phyloP scores from a whole-genome alignment of 2,797 vertebrate genomes.

The Falco naumanni region DNA sequence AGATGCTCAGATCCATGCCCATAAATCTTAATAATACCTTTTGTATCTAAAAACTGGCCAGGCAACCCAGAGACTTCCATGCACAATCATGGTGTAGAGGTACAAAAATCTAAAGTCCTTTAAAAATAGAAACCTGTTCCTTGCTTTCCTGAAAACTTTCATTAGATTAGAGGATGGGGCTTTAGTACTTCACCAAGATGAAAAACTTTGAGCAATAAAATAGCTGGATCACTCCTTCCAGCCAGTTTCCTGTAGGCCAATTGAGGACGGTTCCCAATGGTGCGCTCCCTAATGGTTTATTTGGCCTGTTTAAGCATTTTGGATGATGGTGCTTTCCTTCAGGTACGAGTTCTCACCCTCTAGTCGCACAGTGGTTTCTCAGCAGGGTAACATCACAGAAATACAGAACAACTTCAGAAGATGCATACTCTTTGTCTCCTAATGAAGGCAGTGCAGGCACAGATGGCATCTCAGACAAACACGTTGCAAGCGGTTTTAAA shows the following conservation, averaged over 20 bases:
- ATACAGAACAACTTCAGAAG: conserved; percentile 1
- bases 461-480: conserved; percentile 60
- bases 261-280: neutral
- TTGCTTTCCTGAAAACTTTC: neutral
- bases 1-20: neutral
- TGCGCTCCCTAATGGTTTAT: neutral
- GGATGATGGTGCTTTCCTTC: neutral
- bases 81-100: neutral
- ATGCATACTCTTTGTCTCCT: neutral
- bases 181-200: neutral
- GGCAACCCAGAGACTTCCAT: neutral
- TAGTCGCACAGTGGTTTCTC: conserved; percentile 19
- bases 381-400: conserved; percentile 30
- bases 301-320: neutral
- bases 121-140: neutral
- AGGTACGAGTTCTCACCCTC: neutral
- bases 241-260: neutral
- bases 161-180: neutral
- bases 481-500: neutral
- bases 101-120: neutral
- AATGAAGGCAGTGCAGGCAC: conserved; percentile 41
- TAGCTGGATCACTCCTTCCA: neutral
- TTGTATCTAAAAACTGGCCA: neutral
- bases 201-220: conserved; percentile 17
- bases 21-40: neutral